Evolutionary conservation across 1,140 invertebrate genomes (phyloP), one percentile per base, ranked within the genome.

Genomic region (Adoxophyes honmai): DNA sequence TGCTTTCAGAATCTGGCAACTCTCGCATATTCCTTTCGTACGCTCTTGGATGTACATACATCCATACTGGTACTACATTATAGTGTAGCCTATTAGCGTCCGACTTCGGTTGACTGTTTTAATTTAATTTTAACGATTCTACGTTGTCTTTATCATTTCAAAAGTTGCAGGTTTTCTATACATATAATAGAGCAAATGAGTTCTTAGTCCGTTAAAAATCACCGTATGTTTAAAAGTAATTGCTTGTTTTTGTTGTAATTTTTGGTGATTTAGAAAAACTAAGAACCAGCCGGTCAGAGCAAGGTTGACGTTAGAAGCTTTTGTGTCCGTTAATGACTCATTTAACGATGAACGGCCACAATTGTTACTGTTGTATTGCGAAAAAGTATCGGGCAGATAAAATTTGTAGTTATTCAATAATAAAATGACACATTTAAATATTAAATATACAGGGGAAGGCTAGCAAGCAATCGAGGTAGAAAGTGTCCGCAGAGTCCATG

Each of bases 401-500:
- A 28, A 28, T 28, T 28, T 3, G 21, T 28, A 28, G 21, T 28
- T 6, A 3, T 28, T 3, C 21, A 28, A 21, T 13, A 14, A 4
- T n/a, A 53, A 53, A 35, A 15, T 34, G 8, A 1, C 8, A 53
- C 13, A 14, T 10, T 53, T n/a, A 9, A 34, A 36, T 2, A 1
- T 28, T 8, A 8, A 52, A 13, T 52, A 34, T 9, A 52, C 34
- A 53, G 57, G 51, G 59, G 61, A 60, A 66, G 51, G 53, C 51
- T 52, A 59, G 52, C 54, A 18, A 52, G 55, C 54, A 37, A 61
- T 63, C 36, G 62, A 68, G 61, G 60, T 78, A 80, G 80, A 85
- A 82, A 85, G 78, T 81, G 59, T 60, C 64, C 16, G 66, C 39
- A 55, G 57, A 53, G 59, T 59, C 55, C 59, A 58, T 42, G 37